Evolutionary conservation across 1,140 invertebrate species (phyloP).

Genomic region (Colletes latitarsis): DNA sequence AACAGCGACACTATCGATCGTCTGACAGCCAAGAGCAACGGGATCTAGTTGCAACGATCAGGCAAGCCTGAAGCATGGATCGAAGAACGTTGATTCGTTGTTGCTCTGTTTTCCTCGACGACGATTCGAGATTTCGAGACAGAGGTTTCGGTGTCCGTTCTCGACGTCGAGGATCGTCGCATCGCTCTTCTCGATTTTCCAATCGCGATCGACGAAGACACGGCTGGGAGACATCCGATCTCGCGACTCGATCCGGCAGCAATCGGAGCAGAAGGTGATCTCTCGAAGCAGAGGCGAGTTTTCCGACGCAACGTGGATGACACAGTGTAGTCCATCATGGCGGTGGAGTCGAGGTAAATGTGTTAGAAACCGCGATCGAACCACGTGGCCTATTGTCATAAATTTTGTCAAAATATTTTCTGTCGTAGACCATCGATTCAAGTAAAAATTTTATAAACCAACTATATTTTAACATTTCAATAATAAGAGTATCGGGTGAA

Average conservation of each 20-base stretch:
- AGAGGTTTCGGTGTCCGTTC: too few relatives aligned
- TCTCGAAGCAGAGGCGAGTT: background rate
- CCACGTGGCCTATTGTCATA: background rate
- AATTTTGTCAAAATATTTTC: too few relatives aligned
- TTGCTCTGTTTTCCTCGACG: background rate
- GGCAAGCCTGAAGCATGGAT: background rate
- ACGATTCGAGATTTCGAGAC: too few relatives aligned
- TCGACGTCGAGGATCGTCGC: constrained; percentile 4
- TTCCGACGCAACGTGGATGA: background rate
- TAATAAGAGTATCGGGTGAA: too few relatives aligned
- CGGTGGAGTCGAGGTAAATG: constrained; percentile 66
- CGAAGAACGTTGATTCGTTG: constrained; percentile 10
- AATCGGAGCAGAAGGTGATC: background rate
- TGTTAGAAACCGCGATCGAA: background rate
- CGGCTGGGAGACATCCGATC: too few relatives aligned
- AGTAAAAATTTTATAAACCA: too few relatives aligned
- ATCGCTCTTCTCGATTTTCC: background rate
- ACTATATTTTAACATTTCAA: too few relatives aligned
- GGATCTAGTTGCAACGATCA: background rate
- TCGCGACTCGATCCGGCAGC: too few relatives aligned
- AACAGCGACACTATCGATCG: background rate
- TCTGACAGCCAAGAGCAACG: background rate
- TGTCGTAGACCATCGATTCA: too few relatives aligned
- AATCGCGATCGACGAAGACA: background rate
- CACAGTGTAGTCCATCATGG: constrained; percentile 45